Evolutionary conservation across 2,888 invertebrate species (phyloP), one percentile per base, ranked within the genome.

Genomic region (Limnephilus rhombicus): DNA sequence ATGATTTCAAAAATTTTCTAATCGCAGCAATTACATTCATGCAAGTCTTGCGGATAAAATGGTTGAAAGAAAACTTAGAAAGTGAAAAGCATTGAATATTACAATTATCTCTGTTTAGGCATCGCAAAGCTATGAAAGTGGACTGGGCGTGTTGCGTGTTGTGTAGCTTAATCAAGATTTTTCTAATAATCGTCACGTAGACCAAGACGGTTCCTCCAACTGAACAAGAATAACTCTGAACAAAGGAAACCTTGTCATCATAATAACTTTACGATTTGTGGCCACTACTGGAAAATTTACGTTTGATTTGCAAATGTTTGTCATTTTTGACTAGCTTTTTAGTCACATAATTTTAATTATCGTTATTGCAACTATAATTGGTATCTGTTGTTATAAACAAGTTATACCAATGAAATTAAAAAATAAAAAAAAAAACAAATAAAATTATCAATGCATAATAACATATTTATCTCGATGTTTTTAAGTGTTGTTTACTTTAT

Each of bases 401-500:
- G 45, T 86, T 1, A 68, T 24, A 68, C 68, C 68, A 68, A 68
- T 68, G 24, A n/a, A 68, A 24, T 85, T 41, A 85, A 68, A 41
- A 37, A 13, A 41, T 41, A 24, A 85, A 24, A 31, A 85, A 82
- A 85, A 85, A 37, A 85, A 24, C 37, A 87, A 37, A 86, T 34
- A 45, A 41, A 45, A 45, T 37, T 24, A 85, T 45, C 45, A 85
- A 45, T 88, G 31, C 37, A 11, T 88, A 88, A 80, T 80, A 89
- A 86, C n/a, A 89, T 31, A 89, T 89, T 80, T 89, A 80, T 37
- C 88, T 89, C 80, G 88, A 80, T 89, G 88, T 89, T 80, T 88
- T 89, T 89, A 89, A 89, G 88, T 89, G 88, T 89, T 80, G 88
- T 89, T 89, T 89, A 45, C 68, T 89, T 89, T 89, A 87, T 87